These are phyloP conservation scores for Hesperia comma DNA, from an alignment of 2,888 invertebrate species.

Conservation along the genomic window DNA sequence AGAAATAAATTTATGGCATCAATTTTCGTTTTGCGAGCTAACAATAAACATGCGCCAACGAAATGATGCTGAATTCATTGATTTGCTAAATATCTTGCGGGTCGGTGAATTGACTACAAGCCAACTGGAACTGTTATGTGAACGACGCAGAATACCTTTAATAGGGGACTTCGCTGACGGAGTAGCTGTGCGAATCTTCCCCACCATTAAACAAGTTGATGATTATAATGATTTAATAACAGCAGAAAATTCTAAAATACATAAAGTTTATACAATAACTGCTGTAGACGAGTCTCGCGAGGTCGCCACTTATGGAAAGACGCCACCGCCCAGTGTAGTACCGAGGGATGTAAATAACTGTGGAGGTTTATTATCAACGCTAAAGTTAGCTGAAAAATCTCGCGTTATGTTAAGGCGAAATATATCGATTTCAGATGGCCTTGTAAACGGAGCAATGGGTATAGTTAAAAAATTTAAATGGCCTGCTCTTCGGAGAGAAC, in stretches of 20 bases:
- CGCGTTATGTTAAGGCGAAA: constrained; percentile 50
- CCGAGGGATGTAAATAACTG: constrained; percentile 43
- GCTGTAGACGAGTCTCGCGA: constrained; percentile 48
- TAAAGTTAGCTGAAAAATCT: constrained; percentile 41
- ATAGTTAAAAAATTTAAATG: constrained; percentile 39
- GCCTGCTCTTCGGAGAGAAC: constrained; percentile 39
- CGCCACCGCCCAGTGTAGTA: too few relatives aligned
- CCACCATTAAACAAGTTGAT: constrained; percentile 47
- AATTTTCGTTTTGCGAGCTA: constrained; percentile 48
- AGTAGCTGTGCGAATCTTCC: constrained; percentile 46
- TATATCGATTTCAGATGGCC: constrained; percentile 43
- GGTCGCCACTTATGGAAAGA: constrained; percentile 45
- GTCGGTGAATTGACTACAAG: constrained; percentile 46
- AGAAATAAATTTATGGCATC: constrained; percentile 48
- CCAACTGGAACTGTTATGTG: constrained; percentile 36
- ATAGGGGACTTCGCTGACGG: constrained; percentile 49
- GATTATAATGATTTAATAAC: constrained; percentile 45
- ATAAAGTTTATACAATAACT: constrained; percentile 39
- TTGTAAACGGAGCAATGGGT: constrained; percentile 43
- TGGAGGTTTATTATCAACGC: constrained; percentile 39
- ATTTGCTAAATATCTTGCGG: constrained; percentile 48
- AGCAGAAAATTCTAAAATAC: constrained; percentile 15
- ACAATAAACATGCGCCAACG: constrained; percentile 54
- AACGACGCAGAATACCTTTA: constrained; percentile 42
- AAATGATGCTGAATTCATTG: constrained; percentile 47